Conservation (phyloP, 2,113 vertebrate genomes). For the Probosciger aterrimus region DNA sequence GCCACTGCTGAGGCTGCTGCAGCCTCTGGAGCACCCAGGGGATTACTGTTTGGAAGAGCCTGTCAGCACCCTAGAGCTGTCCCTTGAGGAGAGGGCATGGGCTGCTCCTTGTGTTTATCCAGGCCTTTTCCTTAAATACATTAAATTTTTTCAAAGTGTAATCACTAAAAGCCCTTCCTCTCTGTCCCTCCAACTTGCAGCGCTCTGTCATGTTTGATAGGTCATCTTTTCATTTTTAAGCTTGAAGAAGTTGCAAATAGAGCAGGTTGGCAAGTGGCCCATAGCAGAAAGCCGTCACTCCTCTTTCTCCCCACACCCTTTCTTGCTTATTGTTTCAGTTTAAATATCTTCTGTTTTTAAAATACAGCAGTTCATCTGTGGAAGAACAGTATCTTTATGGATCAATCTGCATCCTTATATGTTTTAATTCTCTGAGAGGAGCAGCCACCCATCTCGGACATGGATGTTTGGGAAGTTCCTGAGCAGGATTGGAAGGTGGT, state of each 20-base stretch:
- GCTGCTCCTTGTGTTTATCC: background rate
- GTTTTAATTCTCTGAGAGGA: background rate
- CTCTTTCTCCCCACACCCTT: background rate
- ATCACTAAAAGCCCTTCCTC: background rate
- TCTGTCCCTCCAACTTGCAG: background rate
- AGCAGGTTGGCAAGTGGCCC: background rate
- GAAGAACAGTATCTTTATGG: background rate
- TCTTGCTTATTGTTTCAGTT: background rate
- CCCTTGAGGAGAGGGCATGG: fast-evolving
- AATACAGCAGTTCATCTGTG: background rate
- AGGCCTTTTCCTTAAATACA: background rate
- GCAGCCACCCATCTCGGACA: background rate
- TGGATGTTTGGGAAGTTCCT: background rate
- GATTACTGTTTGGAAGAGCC: background rate
- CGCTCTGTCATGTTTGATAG: background rate
- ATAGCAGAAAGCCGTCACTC: background rate
- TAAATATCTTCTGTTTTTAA: background rate
- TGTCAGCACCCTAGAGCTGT: fast-evolving
- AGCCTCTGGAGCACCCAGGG: background rate
- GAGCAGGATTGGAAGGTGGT: background rate
- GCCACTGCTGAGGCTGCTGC: background rate
- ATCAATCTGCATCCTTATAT: background rate
- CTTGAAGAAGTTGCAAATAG: background rate
- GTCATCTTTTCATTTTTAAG: background rate
- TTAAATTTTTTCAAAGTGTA: background rate